Evolutionary conservation across 2,113 vertebrate species (phyloP).

Genomic region (Pseudolaguvia tuberculata): DNA sequence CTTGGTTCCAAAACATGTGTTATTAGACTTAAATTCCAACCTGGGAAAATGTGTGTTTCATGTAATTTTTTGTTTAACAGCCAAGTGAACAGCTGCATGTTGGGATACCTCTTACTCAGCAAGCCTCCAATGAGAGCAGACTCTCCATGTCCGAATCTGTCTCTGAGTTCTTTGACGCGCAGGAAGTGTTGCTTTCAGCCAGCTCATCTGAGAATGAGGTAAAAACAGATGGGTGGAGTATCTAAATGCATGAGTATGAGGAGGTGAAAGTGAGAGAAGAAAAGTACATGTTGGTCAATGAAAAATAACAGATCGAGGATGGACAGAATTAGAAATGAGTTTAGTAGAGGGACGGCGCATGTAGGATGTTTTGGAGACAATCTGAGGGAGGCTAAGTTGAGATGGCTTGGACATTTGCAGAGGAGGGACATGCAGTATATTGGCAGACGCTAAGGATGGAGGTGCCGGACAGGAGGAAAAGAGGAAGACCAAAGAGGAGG

Average conservation of each 20-base stretch:
- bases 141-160: slow-evolving; percentile 98
- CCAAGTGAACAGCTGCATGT: slow-evolving; percentile 81
- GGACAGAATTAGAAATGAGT: too few species aligned
- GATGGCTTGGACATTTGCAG: too few species aligned
- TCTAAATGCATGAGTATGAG: background rate
- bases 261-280: background rate
- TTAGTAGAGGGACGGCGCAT: too few species aligned
- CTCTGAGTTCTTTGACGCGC: slow-evolving; percentile 98
- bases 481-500: too few species aligned
- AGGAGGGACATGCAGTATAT: too few species aligned
- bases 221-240: slow-evolving; percentile 12
- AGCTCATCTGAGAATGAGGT: slow-evolving; percentile 98
- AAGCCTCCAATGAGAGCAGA: slow-evolving; percentile 93
- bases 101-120: slow-evolving; percentile 89
- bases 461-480: too few species aligned
- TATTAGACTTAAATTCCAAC: background rate
- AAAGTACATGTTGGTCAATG: background rate
- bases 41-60: slow-evolving; percentile 8
- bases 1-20: too few species aligned
- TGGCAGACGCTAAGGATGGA: too few species aligned
- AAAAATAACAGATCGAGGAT: too few species aligned
- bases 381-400: too few species aligned
- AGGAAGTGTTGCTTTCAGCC: slow-evolving; percentile 95
- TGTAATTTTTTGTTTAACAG: slow-evolving; percentile 62
- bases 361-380: too few species aligned